Evolutionary conservation across 2,888 invertebrate genomes (phyloP).

Genomic region (Sesia bembeciformis): DNA sequence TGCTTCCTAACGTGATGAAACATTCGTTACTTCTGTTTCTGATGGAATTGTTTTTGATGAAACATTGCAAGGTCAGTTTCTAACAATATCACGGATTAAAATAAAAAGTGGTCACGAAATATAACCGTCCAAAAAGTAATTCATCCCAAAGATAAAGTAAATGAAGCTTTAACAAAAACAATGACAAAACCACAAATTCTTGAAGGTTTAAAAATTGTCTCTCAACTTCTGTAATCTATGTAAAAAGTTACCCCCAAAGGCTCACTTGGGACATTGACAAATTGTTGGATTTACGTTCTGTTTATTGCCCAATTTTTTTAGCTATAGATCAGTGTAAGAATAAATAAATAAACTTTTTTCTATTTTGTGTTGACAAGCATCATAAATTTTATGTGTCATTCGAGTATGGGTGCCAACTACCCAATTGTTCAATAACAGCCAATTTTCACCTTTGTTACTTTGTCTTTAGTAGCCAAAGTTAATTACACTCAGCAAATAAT

Average conservation of each 20-base stretch:
- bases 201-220: background rate
- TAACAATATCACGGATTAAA: too few species aligned
- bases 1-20: too few species aligned
- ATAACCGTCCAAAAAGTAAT: too few species aligned
- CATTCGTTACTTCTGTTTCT: too few species aligned
- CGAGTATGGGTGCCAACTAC: conserved; percentile 7
- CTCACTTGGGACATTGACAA: conserved; percentile 4
- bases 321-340: background rate
- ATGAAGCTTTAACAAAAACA: too few species aligned
- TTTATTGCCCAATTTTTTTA: background rate
- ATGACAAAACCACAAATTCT: background rate
- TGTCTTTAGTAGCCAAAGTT: background rate
- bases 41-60: too few species aligned
- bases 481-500: background rate
- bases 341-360: background rate
- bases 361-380: conserved; percentile 2
- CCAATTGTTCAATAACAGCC: background rate
- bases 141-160: too few species aligned
- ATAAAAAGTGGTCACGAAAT: too few species aligned
- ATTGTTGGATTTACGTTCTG: conserved; percentile 7
- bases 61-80: too few species aligned
- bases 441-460: background rate
- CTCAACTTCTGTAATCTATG: background rate
- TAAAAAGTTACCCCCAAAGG: background rate
- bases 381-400: conserved; percentile 3